These are phyloP conservation scores for Mus minutoides DNA, from an alignment of 2,797 vertebrate species.

Conservation along the genomic window DNA sequence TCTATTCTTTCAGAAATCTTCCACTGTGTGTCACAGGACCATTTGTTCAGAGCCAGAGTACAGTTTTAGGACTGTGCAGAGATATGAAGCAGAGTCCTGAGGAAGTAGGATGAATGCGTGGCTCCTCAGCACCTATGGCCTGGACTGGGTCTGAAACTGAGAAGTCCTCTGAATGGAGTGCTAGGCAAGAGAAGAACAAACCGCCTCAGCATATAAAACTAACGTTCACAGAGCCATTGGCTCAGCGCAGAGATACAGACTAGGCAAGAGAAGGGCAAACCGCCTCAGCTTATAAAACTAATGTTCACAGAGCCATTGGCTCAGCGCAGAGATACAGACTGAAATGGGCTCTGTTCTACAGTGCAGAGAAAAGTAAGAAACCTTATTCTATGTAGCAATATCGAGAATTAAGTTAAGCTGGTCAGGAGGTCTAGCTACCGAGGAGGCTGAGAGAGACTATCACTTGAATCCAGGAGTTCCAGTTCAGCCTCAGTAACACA, in stretches of 20 bases:
- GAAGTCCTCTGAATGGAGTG: neutral
- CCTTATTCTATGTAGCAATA: neutral
- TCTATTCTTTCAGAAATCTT: constrained; percentile 4
- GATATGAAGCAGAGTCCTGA: neutral
- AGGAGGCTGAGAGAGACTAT: neutral
- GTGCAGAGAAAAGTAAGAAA: constrained; percentile 16
- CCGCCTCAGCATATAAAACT: neutral
- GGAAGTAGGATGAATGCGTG: neutral
- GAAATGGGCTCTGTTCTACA: neutral
- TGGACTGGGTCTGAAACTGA: constrained; percentile 16
- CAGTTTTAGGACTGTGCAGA: neutral
- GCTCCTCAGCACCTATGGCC: neutral
- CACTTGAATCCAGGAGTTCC: neutral
- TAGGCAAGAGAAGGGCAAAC: neutral
- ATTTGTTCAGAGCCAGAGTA: neutral
- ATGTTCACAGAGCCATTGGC: neutral
- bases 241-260: neutral
- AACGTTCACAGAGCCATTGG: neutral
- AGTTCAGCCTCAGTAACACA: neutral
- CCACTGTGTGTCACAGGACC: neutral
- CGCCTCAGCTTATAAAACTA: neutral
- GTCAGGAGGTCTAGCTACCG: neutral
- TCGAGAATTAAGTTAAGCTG: neutral
- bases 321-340: neutral
- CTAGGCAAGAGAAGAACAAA: neutral